A percentile compares a stretch with the other conserved stretches of the same genome.
Conservation (phyloP, 64 coral and sea anemone species). For the Exaiptasia diaphana region DNA sequence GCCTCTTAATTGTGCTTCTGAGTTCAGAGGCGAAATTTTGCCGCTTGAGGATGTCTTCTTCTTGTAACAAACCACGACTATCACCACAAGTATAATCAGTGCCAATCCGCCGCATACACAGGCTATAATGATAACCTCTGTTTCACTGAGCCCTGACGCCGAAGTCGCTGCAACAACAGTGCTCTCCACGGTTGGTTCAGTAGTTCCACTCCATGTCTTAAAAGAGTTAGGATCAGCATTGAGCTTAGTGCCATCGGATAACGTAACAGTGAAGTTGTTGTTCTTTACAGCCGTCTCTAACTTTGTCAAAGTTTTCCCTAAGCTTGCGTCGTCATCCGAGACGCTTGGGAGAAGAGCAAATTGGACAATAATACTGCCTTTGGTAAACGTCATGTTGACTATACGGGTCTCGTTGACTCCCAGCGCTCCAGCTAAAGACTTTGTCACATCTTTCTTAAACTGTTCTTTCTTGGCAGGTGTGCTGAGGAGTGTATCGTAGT, state of each 20-base stretch:
- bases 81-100: slow-evolving; percentile 18
- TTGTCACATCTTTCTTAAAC: slow-evolving; percentile 18
- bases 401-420: slow-evolving; percentile 39
- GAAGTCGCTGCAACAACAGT: neutral
- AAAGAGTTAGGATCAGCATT: slow-evolving; percentile 51
- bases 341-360: slow-evolving; percentile 31
- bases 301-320: neutral
- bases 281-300: slow-evolving; percentile 29
- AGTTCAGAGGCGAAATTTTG: slow-evolving; percentile 39
- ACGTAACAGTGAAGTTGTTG: slow-evolving; percentile 33
- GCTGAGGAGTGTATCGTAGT: slow-evolving; percentile 28
- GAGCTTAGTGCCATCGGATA: slow-evolving; percentile 28
- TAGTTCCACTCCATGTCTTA: neutral
- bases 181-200: neutral
- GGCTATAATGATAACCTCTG: slow-evolving; percentile 66
- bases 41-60: slow-evolving; percentile 19
- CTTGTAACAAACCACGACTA: slow-evolving; percentile 42
- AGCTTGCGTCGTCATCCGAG: neutral
- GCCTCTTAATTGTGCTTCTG: neutral
- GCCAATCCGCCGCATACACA: slow-evolving; percentile 37
- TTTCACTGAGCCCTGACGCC: slow-evolving; percentile 15
- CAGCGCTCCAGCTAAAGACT: neutral
- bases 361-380: slow-evolving; percentile 65
- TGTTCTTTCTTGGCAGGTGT: slow-evolving; percentile 7
- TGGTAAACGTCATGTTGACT: neutral